Conservation (phyloP, 1,140 invertebrate species). For the Hyposmocoma kahamanoa region DNA sequence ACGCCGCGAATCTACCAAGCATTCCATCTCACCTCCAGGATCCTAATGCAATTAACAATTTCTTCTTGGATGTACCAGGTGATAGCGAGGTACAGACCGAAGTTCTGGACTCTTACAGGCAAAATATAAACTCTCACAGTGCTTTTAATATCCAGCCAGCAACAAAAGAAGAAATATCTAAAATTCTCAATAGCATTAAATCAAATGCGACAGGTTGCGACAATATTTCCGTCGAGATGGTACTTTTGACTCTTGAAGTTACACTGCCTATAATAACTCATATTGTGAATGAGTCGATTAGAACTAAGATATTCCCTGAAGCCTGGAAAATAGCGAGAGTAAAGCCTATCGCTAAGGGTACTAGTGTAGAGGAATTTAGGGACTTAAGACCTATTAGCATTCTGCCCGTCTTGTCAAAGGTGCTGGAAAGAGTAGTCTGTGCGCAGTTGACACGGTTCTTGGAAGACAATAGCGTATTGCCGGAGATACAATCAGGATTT, state of each 20-base stretch:
- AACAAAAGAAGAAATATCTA: not conserved
- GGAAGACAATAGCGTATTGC: conserved; percentile 10
- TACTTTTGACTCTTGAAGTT: not conserved
- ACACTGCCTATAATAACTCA: conserved; percentile 4
- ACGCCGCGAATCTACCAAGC: not conserved
- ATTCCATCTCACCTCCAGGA: conserved; percentile 3
- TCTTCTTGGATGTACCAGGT: not conserved
- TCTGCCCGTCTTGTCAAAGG: conserved; percentile 19
- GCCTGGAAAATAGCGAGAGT: conserved; percentile 17
- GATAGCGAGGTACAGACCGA: not conserved
- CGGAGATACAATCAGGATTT: not conserved
- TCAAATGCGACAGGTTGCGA: conserved; percentile 3
- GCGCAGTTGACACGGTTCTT: conserved; percentile 11
- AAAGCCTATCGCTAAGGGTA: conserved; percentile 13
- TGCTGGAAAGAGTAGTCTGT: conserved; percentile 15
- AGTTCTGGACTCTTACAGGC: not conserved
- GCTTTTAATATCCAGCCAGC: not conserved
- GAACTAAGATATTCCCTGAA: not conserved
- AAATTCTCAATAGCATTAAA: conserved; percentile 2
- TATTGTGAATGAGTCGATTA: conserved; percentile 4
- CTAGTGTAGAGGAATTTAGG: conserved; percentile 8
- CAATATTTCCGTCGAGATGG: conserved; percentile 1
- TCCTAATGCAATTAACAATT: conserved; percentile 1
- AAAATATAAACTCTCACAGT: not conserved
- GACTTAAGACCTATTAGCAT: conserved; percentile 20